Conservation (phyloP, 2,113 vertebrate genomes). For the Pluvialis apricaria region DNA sequence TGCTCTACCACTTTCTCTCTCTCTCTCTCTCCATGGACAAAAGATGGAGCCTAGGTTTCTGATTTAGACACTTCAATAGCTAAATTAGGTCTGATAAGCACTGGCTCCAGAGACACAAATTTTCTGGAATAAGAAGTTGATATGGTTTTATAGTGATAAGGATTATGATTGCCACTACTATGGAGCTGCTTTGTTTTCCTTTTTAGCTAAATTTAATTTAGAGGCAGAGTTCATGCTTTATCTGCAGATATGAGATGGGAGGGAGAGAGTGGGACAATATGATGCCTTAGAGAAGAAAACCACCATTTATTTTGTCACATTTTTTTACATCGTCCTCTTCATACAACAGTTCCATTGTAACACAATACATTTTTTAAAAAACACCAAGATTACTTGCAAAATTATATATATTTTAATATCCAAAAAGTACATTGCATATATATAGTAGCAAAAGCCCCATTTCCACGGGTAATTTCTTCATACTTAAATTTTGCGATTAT, state of each 20-base stretch:
- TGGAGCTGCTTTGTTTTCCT: background rate
- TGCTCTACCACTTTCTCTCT: background rate
- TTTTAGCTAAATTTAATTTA: background rate
- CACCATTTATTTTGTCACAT: slow-evolving; percentile 93
- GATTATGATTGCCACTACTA: background rate
- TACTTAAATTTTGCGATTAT: slow-evolving; percentile 51
- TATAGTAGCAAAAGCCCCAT: slow-evolving; percentile 83
- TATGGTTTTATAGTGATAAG: background rate
- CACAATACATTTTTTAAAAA: slow-evolving; percentile 82
- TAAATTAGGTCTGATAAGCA: background rate
- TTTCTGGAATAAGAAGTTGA: background rate
- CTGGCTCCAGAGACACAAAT: background rate
- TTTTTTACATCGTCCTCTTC: slow-evolving; percentile 85
- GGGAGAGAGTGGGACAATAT: slow-evolving; percentile 26
- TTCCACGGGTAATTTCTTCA: slow-evolving; percentile 67
- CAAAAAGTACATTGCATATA: slow-evolving; percentile 95
- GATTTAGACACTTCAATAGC: background rate
- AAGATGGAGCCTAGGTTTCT: background rate
- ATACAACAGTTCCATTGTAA: slow-evolving; percentile 78
- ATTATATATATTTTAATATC: slow-evolving; percentile 93
- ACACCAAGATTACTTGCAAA: slow-evolving; percentile 86
- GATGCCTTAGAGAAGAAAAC: slow-evolving; percentile 71
- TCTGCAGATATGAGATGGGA: background rate
- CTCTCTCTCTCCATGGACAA: background rate
- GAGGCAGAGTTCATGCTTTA: background rate